Evolutionary conservation across 2,888 invertebrate species (phyloP).

Genomic region (Leptothorax acervorum): DNA sequence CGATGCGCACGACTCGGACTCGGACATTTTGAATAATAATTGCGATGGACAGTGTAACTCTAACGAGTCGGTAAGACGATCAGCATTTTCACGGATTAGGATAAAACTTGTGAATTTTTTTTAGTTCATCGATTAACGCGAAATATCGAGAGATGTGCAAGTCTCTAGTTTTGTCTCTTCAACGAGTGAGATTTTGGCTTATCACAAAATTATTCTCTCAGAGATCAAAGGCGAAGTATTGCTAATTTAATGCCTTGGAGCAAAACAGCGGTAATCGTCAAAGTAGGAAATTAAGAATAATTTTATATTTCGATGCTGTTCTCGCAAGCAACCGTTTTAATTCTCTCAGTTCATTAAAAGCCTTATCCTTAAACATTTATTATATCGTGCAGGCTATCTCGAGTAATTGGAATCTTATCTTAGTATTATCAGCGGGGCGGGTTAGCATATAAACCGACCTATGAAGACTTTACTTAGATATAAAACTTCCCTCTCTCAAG

Average conservation of each 20-base stretch:
- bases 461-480: not conserved
- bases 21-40: slow-evolving; percentile 65
- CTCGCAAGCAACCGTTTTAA: slow-evolving; percentile 9
- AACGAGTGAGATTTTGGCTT: not conserved
- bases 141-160: not conserved
- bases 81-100: slow-evolving; percentile 12
- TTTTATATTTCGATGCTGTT: slow-evolving; percentile 2
- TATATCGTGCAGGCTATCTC: not conserved
- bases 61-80: slow-evolving; percentile 29
- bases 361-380: not conserved
- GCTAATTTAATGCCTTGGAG: not conserved
- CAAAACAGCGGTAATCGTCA: not conserved
- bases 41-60: slow-evolving; percentile 37
- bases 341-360: slow-evolving; percentile 2
- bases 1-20: slow-evolving; percentile 68
- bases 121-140: not conserved
- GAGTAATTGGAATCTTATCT: slow-evolving; percentile 28
- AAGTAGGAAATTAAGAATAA: not conserved
- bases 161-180: not conserved
- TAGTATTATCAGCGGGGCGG: not conserved
- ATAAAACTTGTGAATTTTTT: slow-evolving; percentile 8
- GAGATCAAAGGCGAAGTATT: not conserved
- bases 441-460: slow-evolving; percentile 7
- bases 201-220: not conserved
- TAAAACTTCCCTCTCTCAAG: not conserved